Evolutionary conservation across 23 tunicate species (phyloP).

Genomic region (Styela plicata): DNA sequence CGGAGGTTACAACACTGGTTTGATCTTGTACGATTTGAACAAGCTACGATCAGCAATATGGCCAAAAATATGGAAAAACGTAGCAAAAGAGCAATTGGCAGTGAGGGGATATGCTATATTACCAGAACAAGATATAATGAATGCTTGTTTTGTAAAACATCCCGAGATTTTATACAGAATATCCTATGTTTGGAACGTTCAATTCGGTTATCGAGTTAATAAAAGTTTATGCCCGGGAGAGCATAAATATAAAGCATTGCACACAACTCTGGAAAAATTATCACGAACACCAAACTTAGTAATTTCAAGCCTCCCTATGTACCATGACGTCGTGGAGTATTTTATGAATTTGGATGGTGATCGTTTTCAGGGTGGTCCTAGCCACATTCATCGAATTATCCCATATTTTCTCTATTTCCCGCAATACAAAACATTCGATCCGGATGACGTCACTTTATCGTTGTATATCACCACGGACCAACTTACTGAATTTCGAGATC

Average conservation of each 20-base stretch:
- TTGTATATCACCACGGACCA: not conserved
- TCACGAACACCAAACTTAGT: not conserved
- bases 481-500: not conserved
- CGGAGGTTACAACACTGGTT: not conserved
- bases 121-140: not conserved
- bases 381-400: not conserved
- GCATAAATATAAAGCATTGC: not conserved
- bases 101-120: not conserved
- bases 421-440: not conserved
- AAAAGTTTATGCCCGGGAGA: not conserved
- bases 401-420: not conserved
- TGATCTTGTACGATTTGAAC: constrained; percentile 10
- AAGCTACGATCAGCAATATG: not conserved
- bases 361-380: not conserved
- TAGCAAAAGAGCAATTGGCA: not conserved
- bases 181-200: constrained; percentile 14
- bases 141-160: not conserved
- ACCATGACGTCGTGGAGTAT: not conserved
- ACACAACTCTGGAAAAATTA: not conserved
- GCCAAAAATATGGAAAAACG: not conserved
- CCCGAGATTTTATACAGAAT: constrained; percentile 2
- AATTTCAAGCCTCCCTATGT: not conserved
- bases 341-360: not conserved
- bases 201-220: not conserved
- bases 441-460: not conserved